These are phyloP conservation scores for Baccha elongata DNA, from an alignment of 2,888 invertebrate genomes.

Conservation along the genomic window DNA sequence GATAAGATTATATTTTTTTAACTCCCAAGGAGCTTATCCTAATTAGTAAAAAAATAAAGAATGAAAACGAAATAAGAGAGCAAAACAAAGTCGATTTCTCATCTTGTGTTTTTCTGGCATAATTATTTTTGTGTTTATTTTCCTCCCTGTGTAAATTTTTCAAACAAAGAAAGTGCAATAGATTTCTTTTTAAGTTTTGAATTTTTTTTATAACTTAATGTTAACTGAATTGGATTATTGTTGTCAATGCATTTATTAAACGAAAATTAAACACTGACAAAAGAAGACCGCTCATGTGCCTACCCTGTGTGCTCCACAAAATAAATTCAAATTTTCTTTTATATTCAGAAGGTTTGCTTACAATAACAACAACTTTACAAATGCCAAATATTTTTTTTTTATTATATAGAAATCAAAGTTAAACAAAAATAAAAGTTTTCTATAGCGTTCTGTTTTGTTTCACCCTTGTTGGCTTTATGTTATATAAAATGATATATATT, in stretches of 20 bases:
- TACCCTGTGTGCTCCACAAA: constrained; percentile 82
- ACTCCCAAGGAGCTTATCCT: constrained; percentile 10
- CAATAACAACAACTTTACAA: constrained; percentile 33
- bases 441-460: background rate
- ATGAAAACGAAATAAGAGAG: constrained; percentile 76
- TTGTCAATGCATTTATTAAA: constrained; percentile 33
- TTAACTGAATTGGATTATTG: constrained; percentile 66
- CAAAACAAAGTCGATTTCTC: constrained; percentile 78
- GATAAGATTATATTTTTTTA: constrained; percentile 30
- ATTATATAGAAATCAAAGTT: background rate
- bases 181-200: constrained; percentile 45
- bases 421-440: background rate
- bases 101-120: constrained; percentile 71
- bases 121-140: constrained; percentile 75
- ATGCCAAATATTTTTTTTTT: constrained; percentile 59
- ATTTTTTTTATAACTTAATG: constrained; percentile 63
- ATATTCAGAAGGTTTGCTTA: constrained; percentile 68
- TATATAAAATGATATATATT: too few species aligned
- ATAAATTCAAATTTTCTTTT: constrained; percentile 38
- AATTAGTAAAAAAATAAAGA: constrained; percentile 17
- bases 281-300: constrained; percentile 82
- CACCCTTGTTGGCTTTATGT: background rate
- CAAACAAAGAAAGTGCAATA: constrained; percentile 49
- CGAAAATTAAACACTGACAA: constrained; percentile 65
- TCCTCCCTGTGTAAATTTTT: constrained; percentile 65